A percentile compares a stretch with the other conserved stretches of the same genome.
Evolutionary conservation across 2,797 vertebrate species (phyloP).

Genomic region (Spinibarbus caldwelli): DNA sequence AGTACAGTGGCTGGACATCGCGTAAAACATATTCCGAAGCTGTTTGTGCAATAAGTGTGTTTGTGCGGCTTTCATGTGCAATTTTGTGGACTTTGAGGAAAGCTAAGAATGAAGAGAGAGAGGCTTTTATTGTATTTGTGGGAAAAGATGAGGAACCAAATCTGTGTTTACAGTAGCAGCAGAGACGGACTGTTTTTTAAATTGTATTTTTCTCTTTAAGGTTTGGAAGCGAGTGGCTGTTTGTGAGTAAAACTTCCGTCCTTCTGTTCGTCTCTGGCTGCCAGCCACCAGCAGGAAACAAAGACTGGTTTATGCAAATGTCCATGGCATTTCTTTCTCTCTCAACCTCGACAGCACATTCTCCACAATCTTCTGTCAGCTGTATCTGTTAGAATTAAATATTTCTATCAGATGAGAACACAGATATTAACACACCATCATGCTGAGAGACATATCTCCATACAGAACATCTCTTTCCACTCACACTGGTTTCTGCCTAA

Average conservation of each 20-base stretch:
- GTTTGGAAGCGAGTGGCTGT: constrained; percentile 78
- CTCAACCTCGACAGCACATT: constrained; percentile 68
- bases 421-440: constrained; percentile 44
- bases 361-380: constrained; percentile 57
- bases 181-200: constrained; percentile 63
- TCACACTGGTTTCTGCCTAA: constrained; percentile 26
- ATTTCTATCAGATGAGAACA: constrained; percentile 50
- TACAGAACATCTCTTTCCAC: constrained; percentile 49
- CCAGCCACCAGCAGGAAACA: constrained; percentile 81
- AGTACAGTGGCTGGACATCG: constrained; percentile 7
- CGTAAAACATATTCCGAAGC: constrained; percentile 59
- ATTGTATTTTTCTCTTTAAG: constrained; percentile 72
- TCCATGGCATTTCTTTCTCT: constrained; percentile 69
- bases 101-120: not conserved
- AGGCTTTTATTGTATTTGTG: constrained; percentile 39
- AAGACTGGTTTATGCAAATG: constrained; percentile 85
- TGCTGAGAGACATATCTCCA: constrained; percentile 42
- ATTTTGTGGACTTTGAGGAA: constrained; percentile 42
- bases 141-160: constrained; percentile 32
- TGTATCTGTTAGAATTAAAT: constrained; percentile 50
- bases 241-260: constrained; percentile 83
- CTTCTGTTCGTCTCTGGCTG: constrained; percentile 84
- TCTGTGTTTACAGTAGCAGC: constrained; percentile 47
- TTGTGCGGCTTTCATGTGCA: constrained; percentile 36
- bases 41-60: constrained; percentile 21